phyloP scores from a whole-genome alignment of 2,888 invertebrate genomes.

The Lasius fuliginosus region DNA sequence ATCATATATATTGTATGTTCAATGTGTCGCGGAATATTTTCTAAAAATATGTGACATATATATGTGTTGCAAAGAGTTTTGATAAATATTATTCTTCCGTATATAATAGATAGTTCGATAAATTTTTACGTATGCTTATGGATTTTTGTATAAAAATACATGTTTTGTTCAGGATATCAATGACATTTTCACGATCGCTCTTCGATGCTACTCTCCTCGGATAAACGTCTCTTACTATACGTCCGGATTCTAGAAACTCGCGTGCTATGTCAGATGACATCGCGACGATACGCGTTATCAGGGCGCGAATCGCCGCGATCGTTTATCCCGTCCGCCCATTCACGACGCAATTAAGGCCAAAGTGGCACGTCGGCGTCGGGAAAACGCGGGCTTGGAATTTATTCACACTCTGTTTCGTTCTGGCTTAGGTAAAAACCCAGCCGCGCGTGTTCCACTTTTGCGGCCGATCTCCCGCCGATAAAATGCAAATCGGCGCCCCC shows the following conservation, averaged over 20 bases:
- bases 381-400: conserved; percentile 59
- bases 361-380: conserved; percentile 43
- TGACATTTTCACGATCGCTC: background rate
- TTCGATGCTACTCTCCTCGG: background rate
- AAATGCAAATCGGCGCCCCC: conserved; percentile 50
- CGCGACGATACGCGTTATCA: conserved; percentile 41
- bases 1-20: background rate
- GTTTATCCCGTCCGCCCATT: conserved; percentile 33
- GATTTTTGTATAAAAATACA: background rate
- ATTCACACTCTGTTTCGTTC: conserved; percentile 72
- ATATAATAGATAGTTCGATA: background rate
- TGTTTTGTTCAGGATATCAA: background rate
- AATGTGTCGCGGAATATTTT: background rate
- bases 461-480: conserved; percentile 56
- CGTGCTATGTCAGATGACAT: conserved; percentile 8
- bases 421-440: conserved; percentile 51
- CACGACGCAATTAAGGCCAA: conserved; percentile 44
- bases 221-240: background rate
- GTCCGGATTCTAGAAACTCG: background rate
- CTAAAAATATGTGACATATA: background rate
- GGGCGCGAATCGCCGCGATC: conserved; percentile 25
- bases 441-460: conserved; percentile 67
- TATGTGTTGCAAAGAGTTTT: background rate
- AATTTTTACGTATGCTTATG: background rate
- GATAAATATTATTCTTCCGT: background rate